Base-by-base conservation (phyloP, 30 jellyfish, hydroid and myxozoan species). In the Pelagia noctiluca region DNA sequence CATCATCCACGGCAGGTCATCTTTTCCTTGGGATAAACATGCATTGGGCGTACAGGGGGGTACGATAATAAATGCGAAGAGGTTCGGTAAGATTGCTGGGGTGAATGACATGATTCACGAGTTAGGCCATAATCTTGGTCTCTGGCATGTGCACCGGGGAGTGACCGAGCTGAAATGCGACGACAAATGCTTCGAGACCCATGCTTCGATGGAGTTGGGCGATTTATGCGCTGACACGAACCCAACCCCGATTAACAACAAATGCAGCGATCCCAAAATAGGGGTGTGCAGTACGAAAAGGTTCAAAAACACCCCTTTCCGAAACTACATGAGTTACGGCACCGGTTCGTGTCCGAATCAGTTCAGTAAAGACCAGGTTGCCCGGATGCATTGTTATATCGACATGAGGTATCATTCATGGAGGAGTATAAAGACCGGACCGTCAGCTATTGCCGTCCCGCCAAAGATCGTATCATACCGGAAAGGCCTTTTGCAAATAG, bases 331-430 rank as follows among this genome's bases (percentile, higher is more conserved):
- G 98, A 89, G 98, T 18, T 91, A 91, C 75, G 87, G 90, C 5
- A 60, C 54, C 18, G 95, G 84, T 1, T 32, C 38, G 7, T 93
- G 99, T 49, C 52, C 95, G 31, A 75, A 77, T 63, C 84, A 93
- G 12, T 93, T 93, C 84, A 93, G 97, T 4, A 53, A 38, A 36
- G 97, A 93, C 71, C 99, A 93, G 50, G 90, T 68, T 22, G 93
- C 99, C 18, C 70, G 99, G 57, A 93, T 93, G 99, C 99, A 93
- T 76, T 93, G 99, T 65, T 93, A 93, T 36, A 72, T 85, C 35
- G 97, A 93, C 64, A 42, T 33, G 19, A 28, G 50, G 63, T 87
- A 88, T 62, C 97, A 82, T 32, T 24, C 63, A 0, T 88, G 97
- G 99, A n/a, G n/a, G n/a, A 52, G 65, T 26, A 8, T 35, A n/a